Evolutionary conservation across 2,797 vertebrate species (phyloP).

Genomic region (Hirundo rustica): DNA sequence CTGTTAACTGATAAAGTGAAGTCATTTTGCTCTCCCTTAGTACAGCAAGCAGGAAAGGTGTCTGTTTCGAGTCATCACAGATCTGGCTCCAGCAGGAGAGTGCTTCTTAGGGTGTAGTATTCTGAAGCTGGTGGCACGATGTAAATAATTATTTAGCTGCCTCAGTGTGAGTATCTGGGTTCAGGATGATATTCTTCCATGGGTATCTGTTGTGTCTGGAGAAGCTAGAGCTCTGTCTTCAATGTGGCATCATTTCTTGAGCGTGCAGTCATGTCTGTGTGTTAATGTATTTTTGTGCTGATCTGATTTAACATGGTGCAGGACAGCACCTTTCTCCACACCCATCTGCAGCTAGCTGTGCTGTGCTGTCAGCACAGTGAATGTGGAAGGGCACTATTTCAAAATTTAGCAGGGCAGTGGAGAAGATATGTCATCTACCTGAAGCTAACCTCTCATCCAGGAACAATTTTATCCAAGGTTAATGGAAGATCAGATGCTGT

Average conservation of each 20-base stretch:
- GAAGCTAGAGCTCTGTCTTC: neutral
- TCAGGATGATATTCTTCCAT: neutral
- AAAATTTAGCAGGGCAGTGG: neutral
- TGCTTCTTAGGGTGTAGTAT: neutral
- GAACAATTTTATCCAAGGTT: slow-evolving; percentile 2
- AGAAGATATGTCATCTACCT: neutral
- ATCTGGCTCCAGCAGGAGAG: neutral
- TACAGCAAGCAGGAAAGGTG: neutral
- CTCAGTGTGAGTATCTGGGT: neutral
- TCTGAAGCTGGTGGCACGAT: neutral
- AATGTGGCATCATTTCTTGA: neutral
- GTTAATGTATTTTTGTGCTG: neutral
- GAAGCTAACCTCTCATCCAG: neutral
- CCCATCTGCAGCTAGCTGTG: neutral
- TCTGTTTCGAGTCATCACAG: neutral
- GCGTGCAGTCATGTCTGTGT: neutral
- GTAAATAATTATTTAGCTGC: neutral
- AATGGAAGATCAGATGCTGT: neutral
- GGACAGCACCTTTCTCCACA: neutral
- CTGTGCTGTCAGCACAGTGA: neutral
- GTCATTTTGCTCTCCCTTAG: neutral
- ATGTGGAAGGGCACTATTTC: neutral
- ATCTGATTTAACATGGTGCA: neutral
- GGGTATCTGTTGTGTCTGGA: neutral
- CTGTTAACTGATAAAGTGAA: neutral